These are phyloP conservation scores for Lophius americanus DNA, from an alignment of 2,797 vertebrate species.

Conservation along the genomic window DNA sequence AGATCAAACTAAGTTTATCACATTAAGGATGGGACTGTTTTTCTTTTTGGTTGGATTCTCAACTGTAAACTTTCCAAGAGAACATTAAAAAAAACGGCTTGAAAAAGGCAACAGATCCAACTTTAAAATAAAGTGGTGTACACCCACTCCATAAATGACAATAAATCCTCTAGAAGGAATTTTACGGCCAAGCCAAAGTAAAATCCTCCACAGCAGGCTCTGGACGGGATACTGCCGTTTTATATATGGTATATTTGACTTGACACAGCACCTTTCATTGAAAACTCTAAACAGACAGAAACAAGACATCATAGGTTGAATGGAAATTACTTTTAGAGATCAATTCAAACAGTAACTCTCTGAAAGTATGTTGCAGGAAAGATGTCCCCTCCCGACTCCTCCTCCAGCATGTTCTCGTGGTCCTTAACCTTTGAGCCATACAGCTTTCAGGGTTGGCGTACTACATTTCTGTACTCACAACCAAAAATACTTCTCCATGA, in stretches of 20 bases:
- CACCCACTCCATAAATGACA: slow-evolving; percentile 66
- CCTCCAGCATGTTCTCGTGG: slow-evolving; percentile 37
- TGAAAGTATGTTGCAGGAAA: slow-evolving; percentile 12
- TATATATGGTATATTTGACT: slow-evolving; percentile 53
- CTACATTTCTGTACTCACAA: slow-evolving; percentile 4
- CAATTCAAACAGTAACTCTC: slow-evolving; percentile 1
- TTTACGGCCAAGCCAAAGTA: slow-evolving; percentile 49
- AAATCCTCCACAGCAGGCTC: slow-evolving; percentile 35
- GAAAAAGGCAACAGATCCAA: slow-evolving; percentile 27
- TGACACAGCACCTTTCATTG: slow-evolving; percentile 37
- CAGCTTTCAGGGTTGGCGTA: slow-evolving; percentile 51
- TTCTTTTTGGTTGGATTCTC: neutral
- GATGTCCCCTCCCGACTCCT: neutral
- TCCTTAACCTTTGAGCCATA: slow-evolving; percentile 45
- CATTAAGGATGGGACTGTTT: no score
- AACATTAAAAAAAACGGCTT: slow-evolving; percentile 29
- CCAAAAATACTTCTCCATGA: slow-evolving; percentile 12
- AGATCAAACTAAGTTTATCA: no score
- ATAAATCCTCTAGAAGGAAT: slow-evolving; percentile 59
- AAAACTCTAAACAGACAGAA: slow-evolving; percentile 29
- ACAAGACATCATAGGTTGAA: slow-evolving; percentile 3
- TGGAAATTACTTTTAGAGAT: slow-evolving; percentile 2
- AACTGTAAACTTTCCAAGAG: slow-evolving; percentile 25
- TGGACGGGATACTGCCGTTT: slow-evolving; percentile 49
- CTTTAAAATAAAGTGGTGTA: slow-evolving; percentile 55